phyloP scores from a whole-genome alignment of 2,113 vertebrate genomes.

The Rousettus leschenaultii region DNA sequence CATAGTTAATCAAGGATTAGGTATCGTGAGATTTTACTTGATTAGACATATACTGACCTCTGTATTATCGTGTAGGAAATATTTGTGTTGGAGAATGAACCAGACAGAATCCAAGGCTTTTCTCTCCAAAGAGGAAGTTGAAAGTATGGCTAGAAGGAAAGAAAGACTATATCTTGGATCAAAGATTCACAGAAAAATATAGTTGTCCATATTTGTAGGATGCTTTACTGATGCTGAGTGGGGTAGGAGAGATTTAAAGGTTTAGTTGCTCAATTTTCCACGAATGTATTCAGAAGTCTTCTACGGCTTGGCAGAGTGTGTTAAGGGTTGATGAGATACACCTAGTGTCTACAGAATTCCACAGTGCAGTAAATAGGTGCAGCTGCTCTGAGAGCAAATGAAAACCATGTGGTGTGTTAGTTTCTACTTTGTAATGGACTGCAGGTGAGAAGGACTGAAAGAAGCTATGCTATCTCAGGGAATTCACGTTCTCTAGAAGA shows the following conservation, averaged over 20 bases:
- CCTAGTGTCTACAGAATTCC: neutral
- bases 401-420: neutral
- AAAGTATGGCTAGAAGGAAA: conserved; percentile 2
- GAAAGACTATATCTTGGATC: neutral
- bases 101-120: neutral
- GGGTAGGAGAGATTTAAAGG: neutral
- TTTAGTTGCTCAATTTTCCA: neutral
- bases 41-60: neutral
- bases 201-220: neutral
- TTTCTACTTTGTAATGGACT: neutral
- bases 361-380: neutral
- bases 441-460: neutral
- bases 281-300: neutral
- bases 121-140: neutral
- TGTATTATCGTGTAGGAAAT: neutral
- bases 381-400: neutral
- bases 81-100: conserved; percentile 16
- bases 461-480: neutral
- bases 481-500: neutral
- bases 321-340: neutral
- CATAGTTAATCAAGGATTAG: neutral
- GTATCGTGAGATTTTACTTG: conserved; percentile 12
- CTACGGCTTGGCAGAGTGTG: neutral
- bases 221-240: neutral
- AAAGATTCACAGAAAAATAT: neutral